phyloP scores from a whole-genome alignment of 1,140 invertebrate genomes.

The Hypothenemus hampei region DNA sequence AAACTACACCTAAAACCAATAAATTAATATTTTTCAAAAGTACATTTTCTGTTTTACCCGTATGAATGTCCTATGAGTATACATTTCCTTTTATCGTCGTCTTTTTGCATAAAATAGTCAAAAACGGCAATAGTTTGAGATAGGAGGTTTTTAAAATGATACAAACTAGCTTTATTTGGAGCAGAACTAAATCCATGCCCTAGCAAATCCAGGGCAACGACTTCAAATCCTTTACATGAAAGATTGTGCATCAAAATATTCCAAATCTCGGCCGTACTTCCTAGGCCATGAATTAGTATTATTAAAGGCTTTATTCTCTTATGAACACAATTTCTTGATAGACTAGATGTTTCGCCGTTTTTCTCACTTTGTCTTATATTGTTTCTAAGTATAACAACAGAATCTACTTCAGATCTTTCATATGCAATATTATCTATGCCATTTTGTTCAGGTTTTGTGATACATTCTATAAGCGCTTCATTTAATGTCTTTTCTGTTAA shows the following conservation, averaged over 20 bases:
- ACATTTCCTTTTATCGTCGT: slow-evolving; percentile 38
- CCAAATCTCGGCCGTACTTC: slow-evolving; percentile 66
- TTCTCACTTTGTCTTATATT: background rate
- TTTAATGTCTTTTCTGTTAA: slow-evolving; percentile 40
- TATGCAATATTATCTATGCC: slow-evolving; percentile 36
- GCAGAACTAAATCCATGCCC: slow-evolving; percentile 68
- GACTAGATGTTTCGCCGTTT: slow-evolving; percentile 14
- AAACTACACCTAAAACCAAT: slow-evolving; percentile 59
- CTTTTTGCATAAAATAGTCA: slow-evolving; percentile 51
- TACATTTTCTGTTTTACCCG: slow-evolving; percentile 47
- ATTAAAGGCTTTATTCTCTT: slow-evolving; percentile 51
- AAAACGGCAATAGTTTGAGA: slow-evolving; percentile 59
- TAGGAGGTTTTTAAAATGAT: slow-evolving; percentile 61
- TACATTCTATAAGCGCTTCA: slow-evolving; percentile 41
- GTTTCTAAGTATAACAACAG: slow-evolving; percentile 26
- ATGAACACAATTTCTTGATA: slow-evolving; percentile 25
- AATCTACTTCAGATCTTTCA: slow-evolving; percentile 31
- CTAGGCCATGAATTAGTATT: slow-evolving; percentile 70
- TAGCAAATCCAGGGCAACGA: slow-evolving; percentile 65
- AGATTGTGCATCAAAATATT: slow-evolving; percentile 60
- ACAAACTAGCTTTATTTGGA: slow-evolving; percentile 54
- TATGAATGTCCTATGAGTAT: slow-evolving; percentile 59
- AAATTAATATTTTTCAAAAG: slow-evolving; percentile 8
- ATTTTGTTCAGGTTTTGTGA: slow-evolving; percentile 20
- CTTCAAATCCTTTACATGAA: slow-evolving; percentile 57